Percentiles rank a stretch among this genome's conserved stretches.
Evolutionary conservation across 2,888 invertebrate genomes (phyloP).

Genomic region (Eurytoma adleriae): DNA sequence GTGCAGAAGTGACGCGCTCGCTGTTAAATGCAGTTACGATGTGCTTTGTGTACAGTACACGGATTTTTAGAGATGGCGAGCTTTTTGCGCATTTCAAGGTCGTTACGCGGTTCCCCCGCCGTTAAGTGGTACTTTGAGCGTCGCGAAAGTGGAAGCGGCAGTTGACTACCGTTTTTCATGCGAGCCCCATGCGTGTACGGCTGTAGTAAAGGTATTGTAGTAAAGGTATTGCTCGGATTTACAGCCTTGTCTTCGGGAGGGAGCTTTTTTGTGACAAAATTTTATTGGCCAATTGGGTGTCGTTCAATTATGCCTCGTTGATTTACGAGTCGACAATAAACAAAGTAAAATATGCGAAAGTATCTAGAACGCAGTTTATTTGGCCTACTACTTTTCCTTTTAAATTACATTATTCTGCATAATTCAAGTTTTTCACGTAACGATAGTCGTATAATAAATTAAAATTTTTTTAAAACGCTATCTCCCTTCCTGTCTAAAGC

Average conservation of each 20-base stretch:
- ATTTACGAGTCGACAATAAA: background rate
- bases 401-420: too few relatives aligned
- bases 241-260: slow-evolving; percentile 12
- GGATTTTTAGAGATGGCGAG: slow-evolving; percentile 36
- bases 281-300: slow-evolving; percentile 19
- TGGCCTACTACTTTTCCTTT: background rate
- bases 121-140: slow-evolving; percentile 40
- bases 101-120: slow-evolving; percentile 21
- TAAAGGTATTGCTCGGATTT: slow-evolving; percentile 2
- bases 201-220: background rate
- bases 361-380: background rate
- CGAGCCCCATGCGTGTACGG: background rate
- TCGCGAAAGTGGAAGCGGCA: background rate
- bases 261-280: background rate
- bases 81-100: slow-evolving; percentile 45
- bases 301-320: slow-evolving; percentile 2
- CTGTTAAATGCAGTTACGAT: background rate
- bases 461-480: too few relatives aligned
- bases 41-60: slow-evolving; percentile 20
- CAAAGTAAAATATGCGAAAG: background rate
- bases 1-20: slow-evolving; percentile 6
- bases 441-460: too few relatives aligned
- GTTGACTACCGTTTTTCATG: background rate
- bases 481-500: too few relatives aligned
- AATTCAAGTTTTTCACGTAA: too few relatives aligned